phyloP scores from a whole-genome alignment of 2,888 invertebrate species.

The Ochropacha duplaris region DNA sequence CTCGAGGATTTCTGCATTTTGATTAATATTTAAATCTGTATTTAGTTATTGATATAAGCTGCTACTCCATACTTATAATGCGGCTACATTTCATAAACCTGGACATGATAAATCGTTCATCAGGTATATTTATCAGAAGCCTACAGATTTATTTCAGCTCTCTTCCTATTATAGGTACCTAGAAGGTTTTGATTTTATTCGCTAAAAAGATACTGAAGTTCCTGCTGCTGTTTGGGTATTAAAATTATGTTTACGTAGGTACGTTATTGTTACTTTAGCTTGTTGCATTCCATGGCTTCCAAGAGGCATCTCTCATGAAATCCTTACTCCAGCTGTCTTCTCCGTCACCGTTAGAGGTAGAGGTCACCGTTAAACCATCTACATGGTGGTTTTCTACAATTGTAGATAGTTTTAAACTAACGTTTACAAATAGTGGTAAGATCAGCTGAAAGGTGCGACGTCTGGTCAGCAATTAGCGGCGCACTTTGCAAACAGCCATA shows the following conservation, averaged over 20 bases:
- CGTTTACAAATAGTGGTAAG: conserved; percentile 33
- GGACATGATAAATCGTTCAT: too few relatives aligned
- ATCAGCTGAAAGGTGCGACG: conserved; percentile 62
- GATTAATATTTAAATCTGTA: conserved; percentile 25
- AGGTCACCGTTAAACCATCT: neutral
- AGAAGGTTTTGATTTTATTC: too few relatives aligned
- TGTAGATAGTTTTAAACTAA: neutral
- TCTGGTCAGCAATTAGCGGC: conserved; percentile 72
- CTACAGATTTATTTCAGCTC: too few relatives aligned
- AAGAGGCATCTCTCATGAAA: neutral
- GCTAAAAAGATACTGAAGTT: too few relatives aligned
- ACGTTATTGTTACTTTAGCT: neutral
- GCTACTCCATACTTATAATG: too few relatives aligned
- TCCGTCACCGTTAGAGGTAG: too few relatives aligned
- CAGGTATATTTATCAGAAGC: too few relatives aligned
- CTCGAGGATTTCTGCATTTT: conserved; percentile 38
- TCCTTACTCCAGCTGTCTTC: conserved; percentile 1
- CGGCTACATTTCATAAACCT: too few relatives aligned
- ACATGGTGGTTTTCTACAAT: conserved; percentile 7
- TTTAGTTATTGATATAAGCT: conserved; percentile 2
- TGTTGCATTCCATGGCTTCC: neutral
- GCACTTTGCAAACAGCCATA: conserved; percentile 66
- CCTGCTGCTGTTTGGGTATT: too few relatives aligned
- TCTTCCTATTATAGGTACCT: too few relatives aligned
- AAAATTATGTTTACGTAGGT: too few relatives aligned